Percentiles rank a stretch among this genome's conserved stretches.
Evolutionary conservation across 2,888 invertebrate species (phyloP).

Genomic region (Thecophora atra): DNA sequence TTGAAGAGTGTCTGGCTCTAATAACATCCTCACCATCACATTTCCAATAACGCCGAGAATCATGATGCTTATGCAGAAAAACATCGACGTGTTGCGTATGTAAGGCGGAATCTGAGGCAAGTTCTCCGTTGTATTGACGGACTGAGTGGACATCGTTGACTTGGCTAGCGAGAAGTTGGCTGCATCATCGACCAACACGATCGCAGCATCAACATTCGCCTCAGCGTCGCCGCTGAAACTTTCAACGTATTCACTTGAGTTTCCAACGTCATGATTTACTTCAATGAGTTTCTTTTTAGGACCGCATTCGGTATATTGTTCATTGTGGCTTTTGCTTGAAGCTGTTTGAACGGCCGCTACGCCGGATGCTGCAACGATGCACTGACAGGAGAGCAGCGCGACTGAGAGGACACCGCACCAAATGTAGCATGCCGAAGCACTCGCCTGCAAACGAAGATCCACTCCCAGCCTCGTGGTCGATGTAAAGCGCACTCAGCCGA

Average conservation of each 20-base stretch:
- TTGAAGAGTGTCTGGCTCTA: not conserved
- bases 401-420: not conserved
- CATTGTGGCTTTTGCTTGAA: not conserved
- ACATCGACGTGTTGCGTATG: slow-evolving; percentile 87
- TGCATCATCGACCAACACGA: slow-evolving; percentile 13
- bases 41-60: slow-evolving; percentile 91
- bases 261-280: slow-evolving; percentile 26
- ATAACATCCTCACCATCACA: slow-evolving; percentile 74
- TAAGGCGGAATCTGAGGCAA: slow-evolving; percentile 79
- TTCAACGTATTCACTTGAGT: slow-evolving; percentile 31
- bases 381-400: slow-evolving; percentile 9
- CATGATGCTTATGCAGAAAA: slow-evolving; percentile 88
- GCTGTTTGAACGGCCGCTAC: not conserved
- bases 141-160: slow-evolving; percentile 23
- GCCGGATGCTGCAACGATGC: slow-evolving; percentile 15
- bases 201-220: not conserved
- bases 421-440: slow-evolving; percentile 14
- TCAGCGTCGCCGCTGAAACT: slow-evolving; percentile 25
- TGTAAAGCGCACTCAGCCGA: not conserved
- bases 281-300: not conserved
- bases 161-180: slow-evolving; percentile 1
- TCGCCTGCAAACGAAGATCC: slow-evolving; percentile 17
- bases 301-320: not conserved
- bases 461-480: slow-evolving; percentile 11
- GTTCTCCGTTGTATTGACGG: slow-evolving; percentile 39